Evolutionary conservation across 2,888 invertebrate species (phyloP).

Genomic region (Gisinianus flammeolus): DNA sequence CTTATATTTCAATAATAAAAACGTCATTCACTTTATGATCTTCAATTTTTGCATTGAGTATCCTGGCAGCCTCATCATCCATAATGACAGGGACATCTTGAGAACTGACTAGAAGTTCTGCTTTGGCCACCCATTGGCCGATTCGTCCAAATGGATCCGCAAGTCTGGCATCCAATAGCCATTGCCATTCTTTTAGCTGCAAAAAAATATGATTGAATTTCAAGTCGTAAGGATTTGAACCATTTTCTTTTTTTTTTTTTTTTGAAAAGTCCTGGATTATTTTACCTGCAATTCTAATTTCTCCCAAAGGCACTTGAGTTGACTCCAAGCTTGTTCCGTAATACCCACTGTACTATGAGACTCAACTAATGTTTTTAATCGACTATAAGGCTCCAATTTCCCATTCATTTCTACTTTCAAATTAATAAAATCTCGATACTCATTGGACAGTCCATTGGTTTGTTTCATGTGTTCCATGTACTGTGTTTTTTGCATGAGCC

Average conservation of each 20-base stretch:
- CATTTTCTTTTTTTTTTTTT: neutral
- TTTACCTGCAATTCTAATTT: conserved; percentile 36
- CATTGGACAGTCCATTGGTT: conserved; percentile 74
- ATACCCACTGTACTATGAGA: conserved; percentile 81
- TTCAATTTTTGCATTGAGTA: conserved; percentile 85
- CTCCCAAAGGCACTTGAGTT: conserved; percentile 60
- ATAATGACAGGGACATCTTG: conserved; percentile 82
- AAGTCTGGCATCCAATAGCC: conserved; percentile 82
- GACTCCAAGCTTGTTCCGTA: conserved; percentile 83
- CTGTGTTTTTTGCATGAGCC: conserved; percentile 80
- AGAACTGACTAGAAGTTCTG: conserved; percentile 79
- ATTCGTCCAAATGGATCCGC: conserved; percentile 85
- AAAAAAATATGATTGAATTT: conserved; percentile 1
- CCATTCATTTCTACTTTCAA: conserved; percentile 80
- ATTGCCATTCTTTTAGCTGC: conserved; percentile 83
- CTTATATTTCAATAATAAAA: neutral
- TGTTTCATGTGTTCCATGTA: conserved; percentile 78
- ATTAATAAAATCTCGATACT: conserved; percentile 80
- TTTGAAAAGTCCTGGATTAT: neutral
- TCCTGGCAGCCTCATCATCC: conserved; percentile 87
- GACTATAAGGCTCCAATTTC: conserved; percentile 66
- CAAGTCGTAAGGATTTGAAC: neutral
- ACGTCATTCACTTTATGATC: conserved; percentile 73
- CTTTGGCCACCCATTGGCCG: conserved; percentile 89
- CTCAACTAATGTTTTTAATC: conserved; percentile 76